Base-by-base conservation (phyloP, 2,113 vertebrate species). In the Leptobrachium leishanense region DNA sequence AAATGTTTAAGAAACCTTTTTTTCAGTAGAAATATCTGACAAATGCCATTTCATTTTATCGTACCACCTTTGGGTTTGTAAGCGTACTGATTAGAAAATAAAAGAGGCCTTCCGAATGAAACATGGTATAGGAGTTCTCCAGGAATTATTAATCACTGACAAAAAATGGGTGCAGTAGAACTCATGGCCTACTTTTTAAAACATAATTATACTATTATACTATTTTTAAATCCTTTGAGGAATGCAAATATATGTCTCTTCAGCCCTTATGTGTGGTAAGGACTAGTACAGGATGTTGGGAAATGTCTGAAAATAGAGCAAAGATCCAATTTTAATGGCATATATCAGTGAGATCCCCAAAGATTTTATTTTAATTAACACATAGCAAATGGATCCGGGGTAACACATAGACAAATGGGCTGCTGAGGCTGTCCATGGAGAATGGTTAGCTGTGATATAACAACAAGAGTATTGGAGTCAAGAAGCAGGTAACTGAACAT, bases 171-270 rank as follows among this genome's bases (percentile, higher is more conserved):
- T 74, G 50, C 53, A 74, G 53, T 46, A 39, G 68, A 46, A 67
- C 63, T 63, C 53, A 6, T 81, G 78, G 20, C 78, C 78, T 74
- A 81, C 78, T 81, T 81, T 80, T 81, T 74, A 80, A 74, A 68
- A 74, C 78, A 74, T 81, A 81, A 81, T 81, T 81, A 81, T 74
- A 81, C 64, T 62, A 74, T 81, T 81, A 81, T 81, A 81, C 64
- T 62, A 74, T 81, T 81, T 81, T 62, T 74, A 62, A n/a, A 74
- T 74, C 78, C 72, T 81, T 81, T 81, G 78, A 64, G 78, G 74
- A 62, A 68, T 67, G 57, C 57, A 81, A 79, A 73, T 65, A 2
- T 53, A 75, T 12, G 11, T 75, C 64, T 75, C 63, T 40, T 40
- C 64, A 66, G 64, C 77, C 77, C 63, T 73, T 67, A 41, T 31